Evolutionary conservation across 1,140 invertebrate genomes (phyloP), one percentile per base, ranked within the genome.

Genomic region (Lordiphosa collinella): DNA sequence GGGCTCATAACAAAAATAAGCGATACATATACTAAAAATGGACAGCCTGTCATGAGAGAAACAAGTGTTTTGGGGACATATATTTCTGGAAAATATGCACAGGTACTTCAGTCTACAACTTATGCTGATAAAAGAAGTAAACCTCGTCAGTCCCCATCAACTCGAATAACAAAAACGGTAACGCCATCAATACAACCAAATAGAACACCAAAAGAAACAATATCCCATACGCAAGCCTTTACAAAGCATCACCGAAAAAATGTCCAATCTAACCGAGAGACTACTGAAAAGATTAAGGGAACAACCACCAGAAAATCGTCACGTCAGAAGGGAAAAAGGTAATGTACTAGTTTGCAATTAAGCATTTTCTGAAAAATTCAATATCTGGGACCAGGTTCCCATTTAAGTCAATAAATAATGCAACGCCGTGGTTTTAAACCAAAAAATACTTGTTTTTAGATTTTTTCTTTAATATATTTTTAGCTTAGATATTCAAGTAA

Each of bases 281-380:
- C 51, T 7, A 32, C 14, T 1, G 61, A 65, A 22, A 69, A 69
- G 47, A 52, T 41, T 3, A 48, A 56, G 10, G 61, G 47, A 2
- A 53, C 64, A 4, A 67, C 44, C 40, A 63, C 68, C 6, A 72
- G 80, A 35, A 86, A 86, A 46, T 62, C 57, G 0, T 80, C 80
- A 0, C 55, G 79, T 0, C 55, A 74, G 13, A 80, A 86, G 11
- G 75, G 80, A 53, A 82, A 82, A 10, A 84, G 76, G 76, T 82
- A 65, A 35, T 37, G 11, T 9, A 25, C 10, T n/a, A n/a, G n/a
- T n/a, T n/a, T n/a, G n/a, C n/a, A n/a, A n/a, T n/a, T n/a, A n/a
- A n/a, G n/a, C n/a, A n/a, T n/a, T n/a, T n/a, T n/a, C n/a, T n/a
- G n/a, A n/a, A n/a, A n/a, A n/a, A n/a, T n/a, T n/a, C n/a, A n/a